Evolutionary conservation across 2,888 invertebrate species (phyloP).

Genomic region (Pyrgus malvae): DNA sequence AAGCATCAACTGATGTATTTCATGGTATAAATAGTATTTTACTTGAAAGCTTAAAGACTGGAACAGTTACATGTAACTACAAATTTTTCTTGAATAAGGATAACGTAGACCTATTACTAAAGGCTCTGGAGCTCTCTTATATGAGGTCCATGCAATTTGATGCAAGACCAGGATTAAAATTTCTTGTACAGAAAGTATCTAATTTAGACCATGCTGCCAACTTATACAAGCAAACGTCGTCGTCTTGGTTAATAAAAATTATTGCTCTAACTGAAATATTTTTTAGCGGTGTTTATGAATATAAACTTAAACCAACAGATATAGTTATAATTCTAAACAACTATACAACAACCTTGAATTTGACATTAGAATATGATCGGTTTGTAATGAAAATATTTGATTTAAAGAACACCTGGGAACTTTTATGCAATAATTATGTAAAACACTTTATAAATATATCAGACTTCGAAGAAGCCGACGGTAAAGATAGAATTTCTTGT

Average conservation of each 20-base stretch:
- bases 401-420: constrained; percentile 83
- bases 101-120: constrained; percentile 87
- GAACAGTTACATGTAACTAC: constrained; percentile 66
- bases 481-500: constrained; percentile 61
- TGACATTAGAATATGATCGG: constrained; percentile 78
- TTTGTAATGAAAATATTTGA: constrained; percentile 83
- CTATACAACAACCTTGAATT: constrained; percentile 79
- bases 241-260: constrained; percentile 94
- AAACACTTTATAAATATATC: constrained; percentile 68
- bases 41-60: constrained; percentile 73
- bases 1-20: constrained; percentile 85
- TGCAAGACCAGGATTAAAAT: constrained; percentile 94
- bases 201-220: constrained; percentile 93
- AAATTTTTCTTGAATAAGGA: constrained; percentile 79
- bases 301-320: constrained; percentile 83
- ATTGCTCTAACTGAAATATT: constrained; percentile 93
- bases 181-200: constrained; percentile 95
- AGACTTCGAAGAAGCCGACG: constrained; percentile 64
- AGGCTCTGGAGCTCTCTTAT: constrained; percentile 91
- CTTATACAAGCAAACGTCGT: constrained; percentile 95
- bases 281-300: constrained; percentile 85
- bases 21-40: constrained; percentile 84
- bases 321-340: constrained; percentile 84
- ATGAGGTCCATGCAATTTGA: constrained; percentile 93
- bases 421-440: constrained; percentile 81